These are phyloP conservation scores for Phenganax stokvisi DNA, from an alignment of 92 coral and sea anemone species.

Conservation along the genomic window DNA sequence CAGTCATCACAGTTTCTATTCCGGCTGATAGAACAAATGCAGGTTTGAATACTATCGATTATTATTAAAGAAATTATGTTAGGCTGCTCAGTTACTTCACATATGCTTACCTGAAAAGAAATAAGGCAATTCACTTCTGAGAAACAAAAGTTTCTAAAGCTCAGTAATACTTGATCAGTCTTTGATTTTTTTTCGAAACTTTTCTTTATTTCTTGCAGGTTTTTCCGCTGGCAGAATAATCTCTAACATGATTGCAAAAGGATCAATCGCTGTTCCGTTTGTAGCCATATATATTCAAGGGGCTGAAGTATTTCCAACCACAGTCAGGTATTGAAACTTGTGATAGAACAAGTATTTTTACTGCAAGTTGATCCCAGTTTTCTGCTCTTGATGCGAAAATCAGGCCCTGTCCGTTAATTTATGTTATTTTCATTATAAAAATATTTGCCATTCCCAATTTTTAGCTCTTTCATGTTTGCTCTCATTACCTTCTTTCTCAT, in stretches of 20 bases:
- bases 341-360: not conserved
- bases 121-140: too few relatives aligned
- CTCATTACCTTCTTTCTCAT: not conserved
- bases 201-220: conserved; percentile 19
- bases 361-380: not conserved
- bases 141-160: too few relatives aligned
- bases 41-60: conserved; percentile 39
- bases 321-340: conserved; percentile 31
- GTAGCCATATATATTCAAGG: conserved; percentile 38
- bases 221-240: conserved; percentile 42
- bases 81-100: not conserved
- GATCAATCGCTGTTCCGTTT: conserved; percentile 23
- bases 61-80: too few relatives aligned
- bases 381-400: not conserved
- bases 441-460: not conserved
- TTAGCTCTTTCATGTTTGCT: not conserved
- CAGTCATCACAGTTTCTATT: conserved; percentile 61
- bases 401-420: not conserved
- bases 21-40: conserved; percentile 66
- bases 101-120: too few relatives aligned
- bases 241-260: conserved; percentile 32
- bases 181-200: not conserved
- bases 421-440: not conserved
- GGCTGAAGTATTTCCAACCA: conserved; percentile 50
- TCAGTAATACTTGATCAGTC: not conserved